Evolutionary conservation across 2,113 vertebrate species (phyloP).

Genomic region (Zosterops lateralis): DNA sequence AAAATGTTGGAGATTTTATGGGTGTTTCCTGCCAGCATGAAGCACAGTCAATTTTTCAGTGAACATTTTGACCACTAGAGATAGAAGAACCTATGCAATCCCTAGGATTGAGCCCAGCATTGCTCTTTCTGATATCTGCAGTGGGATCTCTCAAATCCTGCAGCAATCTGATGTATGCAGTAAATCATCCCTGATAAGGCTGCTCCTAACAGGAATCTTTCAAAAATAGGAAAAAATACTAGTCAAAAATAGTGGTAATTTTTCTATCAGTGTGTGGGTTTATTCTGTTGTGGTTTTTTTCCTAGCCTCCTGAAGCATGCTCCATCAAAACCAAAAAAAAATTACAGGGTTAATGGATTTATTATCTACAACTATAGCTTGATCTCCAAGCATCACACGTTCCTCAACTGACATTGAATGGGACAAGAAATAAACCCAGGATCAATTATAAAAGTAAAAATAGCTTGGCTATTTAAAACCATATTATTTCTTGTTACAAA

Average conservation of each 20-base stretch:
- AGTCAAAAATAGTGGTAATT: background rate
- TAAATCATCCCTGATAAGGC: background rate
- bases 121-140: background rate
- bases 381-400: background rate
- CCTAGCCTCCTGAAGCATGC: background rate
- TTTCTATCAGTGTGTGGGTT: accelerated
- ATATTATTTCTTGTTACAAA: background rate
- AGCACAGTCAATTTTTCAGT: background rate
- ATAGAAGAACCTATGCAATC: background rate
- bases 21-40: background rate
- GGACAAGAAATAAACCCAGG: background rate
- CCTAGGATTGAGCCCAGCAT: background rate
- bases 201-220: background rate
- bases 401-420: background rate
- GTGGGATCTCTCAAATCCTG: background rate
- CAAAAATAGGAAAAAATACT: background rate
- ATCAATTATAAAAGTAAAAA: slow-evolving; percentile 39
- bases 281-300: background rate
- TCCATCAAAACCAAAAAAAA: background rate
- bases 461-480: slow-evolving; percentile 1
- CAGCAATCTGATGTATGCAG: background rate
- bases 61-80: background rate
- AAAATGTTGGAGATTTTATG: background rate
- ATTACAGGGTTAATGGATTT: background rate
- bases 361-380: background rate